Conservation (phyloP, 2,888 invertebrate genomes). For the Dasypogon diadema region DNA sequence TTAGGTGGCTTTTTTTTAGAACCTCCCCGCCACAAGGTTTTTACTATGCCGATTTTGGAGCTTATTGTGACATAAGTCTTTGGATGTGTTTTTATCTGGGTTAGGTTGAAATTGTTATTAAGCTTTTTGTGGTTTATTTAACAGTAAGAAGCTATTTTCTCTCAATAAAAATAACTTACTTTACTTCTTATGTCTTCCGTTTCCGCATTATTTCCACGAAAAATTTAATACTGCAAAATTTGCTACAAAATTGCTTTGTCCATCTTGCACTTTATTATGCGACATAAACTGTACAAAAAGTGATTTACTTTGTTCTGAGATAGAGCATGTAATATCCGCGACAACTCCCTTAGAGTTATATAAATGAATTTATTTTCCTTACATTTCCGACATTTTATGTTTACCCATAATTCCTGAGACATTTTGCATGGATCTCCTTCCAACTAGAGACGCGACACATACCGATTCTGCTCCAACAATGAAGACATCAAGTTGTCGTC, state of each 20-base stretch:
- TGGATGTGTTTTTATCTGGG: no score
- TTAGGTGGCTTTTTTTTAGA: no score
- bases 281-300: not conserved
- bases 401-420: conserved; percentile 21
- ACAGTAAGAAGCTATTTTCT: no score
- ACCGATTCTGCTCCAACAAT: not conserved
- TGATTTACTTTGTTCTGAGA: not conserved
- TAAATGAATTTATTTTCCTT: conserved; percentile 35
- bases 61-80: no score
- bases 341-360: not conserved
- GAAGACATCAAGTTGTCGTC: conserved; percentile 39
- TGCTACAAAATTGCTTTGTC: not conserved
- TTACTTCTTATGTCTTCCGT: no score
- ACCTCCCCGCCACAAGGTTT: no score
- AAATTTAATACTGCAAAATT: no score
- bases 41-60: no score
- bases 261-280: not conserved
- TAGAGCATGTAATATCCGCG: not conserved
- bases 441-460: not conserved
- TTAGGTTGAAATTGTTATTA: no score
- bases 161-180: no score
- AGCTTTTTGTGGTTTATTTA: no score
- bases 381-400: conserved; percentile 34
- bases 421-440: not conserved
- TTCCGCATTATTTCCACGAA: no score